These are phyloP conservation scores for Ataeniobius toweri DNA, from an alignment of 2,797 vertebrate genomes.

Conservation along the genomic window DNA sequence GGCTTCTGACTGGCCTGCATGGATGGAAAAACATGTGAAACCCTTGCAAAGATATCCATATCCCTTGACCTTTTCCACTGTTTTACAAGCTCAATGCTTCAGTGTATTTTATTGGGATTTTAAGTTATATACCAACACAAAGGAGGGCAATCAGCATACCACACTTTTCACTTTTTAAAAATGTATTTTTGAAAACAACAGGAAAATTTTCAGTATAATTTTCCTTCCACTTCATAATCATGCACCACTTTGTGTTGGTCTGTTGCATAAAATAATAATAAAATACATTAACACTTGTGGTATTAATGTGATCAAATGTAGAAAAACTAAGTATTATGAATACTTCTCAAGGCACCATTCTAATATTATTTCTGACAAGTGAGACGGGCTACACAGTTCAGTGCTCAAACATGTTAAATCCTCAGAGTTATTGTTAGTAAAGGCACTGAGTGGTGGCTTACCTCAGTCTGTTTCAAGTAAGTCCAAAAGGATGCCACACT, in stretches of 20 bases:
- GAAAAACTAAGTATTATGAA: not conserved
- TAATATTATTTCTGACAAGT: conserved; percentile 14
- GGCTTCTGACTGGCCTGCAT: not conserved
- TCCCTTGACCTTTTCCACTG: not conserved
- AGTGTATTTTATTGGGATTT: not conserved
- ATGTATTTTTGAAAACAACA: not conserved
- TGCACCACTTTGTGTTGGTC: not conserved
- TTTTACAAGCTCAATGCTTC: too few species aligned
- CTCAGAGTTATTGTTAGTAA: not conserved
- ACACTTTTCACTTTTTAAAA: not conserved
- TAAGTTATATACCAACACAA: not conserved
- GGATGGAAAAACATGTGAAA: conserved; percentile 5
- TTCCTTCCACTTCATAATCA: not conserved
- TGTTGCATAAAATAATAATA: not conserved
- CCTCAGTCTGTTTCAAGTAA: conserved; percentile 47
- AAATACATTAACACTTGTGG: not conserved
- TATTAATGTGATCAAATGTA: not conserved
- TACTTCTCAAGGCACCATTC: not conserved
- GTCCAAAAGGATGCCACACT: conserved; percentile 37
- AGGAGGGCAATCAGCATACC: not conserved
- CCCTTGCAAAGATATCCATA: not conserved
- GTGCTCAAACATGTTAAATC: conserved; percentile 36
- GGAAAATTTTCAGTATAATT: too few species aligned
- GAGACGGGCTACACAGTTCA: conserved; percentile 6
- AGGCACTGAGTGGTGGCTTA: conserved; percentile 14